Base-by-base conservation (phyloP, 2,888 invertebrate genomes). In the Iphiclides podalirius region DNA sequence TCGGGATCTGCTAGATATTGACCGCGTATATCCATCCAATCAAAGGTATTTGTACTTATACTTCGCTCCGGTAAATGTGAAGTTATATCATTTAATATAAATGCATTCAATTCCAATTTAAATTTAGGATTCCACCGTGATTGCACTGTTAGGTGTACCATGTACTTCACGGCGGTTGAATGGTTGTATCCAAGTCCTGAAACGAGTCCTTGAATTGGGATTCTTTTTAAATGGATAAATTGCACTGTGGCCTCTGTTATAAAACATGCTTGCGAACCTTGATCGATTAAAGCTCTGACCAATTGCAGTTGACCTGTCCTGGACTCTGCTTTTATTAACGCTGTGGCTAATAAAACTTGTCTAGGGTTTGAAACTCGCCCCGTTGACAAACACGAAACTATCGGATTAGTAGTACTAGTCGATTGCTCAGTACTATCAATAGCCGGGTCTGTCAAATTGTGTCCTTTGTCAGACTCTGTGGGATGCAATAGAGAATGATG, bases 401-500 rank as follows among this genome's bases (percentile, higher is more conserved):
- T 33, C 2, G 2, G n/a, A n/a, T n/a, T n/a, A n/a, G n/a, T 8
- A n/a, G 28, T 4, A 28, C 8, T 28, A 28, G 4, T 28, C 8
- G n/a, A 28, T 4, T n/a, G 2, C 2, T 28, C n/a, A 8, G 28
- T 2, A n/a, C 8, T 8, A 4, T 2, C n/a, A n/a, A n/a, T n/a
- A n/a, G n/a, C n/a, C n/a, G n/a, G n/a, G n/a, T n/a, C n/a, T 28
- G 2, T 8, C n/a, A 8, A n/a, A 28, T 4, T 28, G 2, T n/a
- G 28, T 4, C 28, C 28, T 28, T 28, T 8, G n/a, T 7, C 3
- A 4, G 35, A 33, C 9, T 20, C 33, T 34, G 41, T 45, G 12
- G 46, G 47, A 31, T 60, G 62, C 15, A 62, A 36, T 14, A 60
- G 23, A 1, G 58, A 49, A 33, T 63, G 57, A 34, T 60, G 57